Conservation (phyloP, 2,888 invertebrate species). For the Synanthedon formicaeformis region DNA sequence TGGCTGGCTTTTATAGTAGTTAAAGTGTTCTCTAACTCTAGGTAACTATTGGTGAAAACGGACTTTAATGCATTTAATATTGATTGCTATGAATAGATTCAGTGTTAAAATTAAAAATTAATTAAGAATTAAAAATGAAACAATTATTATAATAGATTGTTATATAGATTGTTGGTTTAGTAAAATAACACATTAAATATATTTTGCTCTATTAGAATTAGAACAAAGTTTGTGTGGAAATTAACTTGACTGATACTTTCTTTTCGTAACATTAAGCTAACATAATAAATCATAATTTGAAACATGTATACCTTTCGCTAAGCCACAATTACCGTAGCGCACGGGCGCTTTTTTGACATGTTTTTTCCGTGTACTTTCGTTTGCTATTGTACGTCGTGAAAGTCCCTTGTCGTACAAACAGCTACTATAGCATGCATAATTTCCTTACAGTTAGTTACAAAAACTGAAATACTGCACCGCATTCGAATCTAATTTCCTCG, state of each 20-base stretch:
- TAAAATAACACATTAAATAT: constrained; percentile 16
- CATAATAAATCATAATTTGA: constrained; percentile 54
- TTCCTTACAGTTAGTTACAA: too few species aligned
- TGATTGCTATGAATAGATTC: too few species aligned
- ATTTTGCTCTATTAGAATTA: constrained; percentile 25
- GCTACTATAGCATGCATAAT: background rate
- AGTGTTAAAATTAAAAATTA: too few species aligned
- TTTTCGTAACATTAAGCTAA: constrained; percentile 47
- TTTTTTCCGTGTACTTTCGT: constrained; percentile 36
- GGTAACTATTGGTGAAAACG: too few species aligned
- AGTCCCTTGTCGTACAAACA: constrained; percentile 42
- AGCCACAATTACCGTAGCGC: constrained; percentile 46
- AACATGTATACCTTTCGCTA: constrained; percentile 47
- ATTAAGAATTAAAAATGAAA: too few species aligned
- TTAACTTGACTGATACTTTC: constrained; percentile 27
- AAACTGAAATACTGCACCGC: too few species aligned
- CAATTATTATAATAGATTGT: too few species aligned
- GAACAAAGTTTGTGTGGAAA: constrained; percentile 31
- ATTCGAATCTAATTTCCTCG: background rate
- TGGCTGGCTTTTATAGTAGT: too few species aligned
- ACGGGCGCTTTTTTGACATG: constrained; percentile 44
- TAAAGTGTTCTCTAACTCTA: too few species aligned
- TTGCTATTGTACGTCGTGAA: constrained; percentile 41
- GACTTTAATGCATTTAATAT: too few species aligned
- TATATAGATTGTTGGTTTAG: too few species aligned